phyloP scores from a whole-genome alignment of 37 sponge, comb jelly and placozoan species.

The Hexactinellida sp. region DNA sequence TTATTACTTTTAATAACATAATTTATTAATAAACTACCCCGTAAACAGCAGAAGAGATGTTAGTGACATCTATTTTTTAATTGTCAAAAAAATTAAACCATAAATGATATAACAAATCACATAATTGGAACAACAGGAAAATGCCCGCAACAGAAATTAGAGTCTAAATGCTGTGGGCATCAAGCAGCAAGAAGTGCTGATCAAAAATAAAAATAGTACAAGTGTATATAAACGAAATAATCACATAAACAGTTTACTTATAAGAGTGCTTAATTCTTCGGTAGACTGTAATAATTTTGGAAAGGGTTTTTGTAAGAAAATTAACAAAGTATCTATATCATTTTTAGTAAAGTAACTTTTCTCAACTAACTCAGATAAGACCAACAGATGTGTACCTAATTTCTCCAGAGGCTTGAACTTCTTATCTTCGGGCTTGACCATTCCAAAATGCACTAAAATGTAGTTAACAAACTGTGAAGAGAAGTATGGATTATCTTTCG shows the following conservation, averaged over 20 bases:
- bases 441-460: neutral
- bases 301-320: constrained; percentile 10
- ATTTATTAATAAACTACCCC: no score
- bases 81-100: no score
- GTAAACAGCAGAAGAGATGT: no score
- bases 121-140: no score
- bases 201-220: no score
- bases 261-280: neutral
- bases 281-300: neutral
- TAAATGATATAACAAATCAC: no score
- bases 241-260: neutral
- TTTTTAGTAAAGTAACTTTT: neutral
- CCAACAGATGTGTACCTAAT: neutral
- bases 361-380: neutral
- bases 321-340: neutral
- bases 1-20: no score
- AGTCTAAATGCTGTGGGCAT: no score
- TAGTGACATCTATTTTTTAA: no score
- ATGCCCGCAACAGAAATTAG: no score
- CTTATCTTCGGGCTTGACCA: neutral
- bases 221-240: no score
- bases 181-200: no score
- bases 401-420: neutral
- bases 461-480: constrained; percentile 13
- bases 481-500: neutral